Base-by-base conservation (phyloP, 2,113 vertebrate genomes). In the Chamaea fasciata region DNA sequence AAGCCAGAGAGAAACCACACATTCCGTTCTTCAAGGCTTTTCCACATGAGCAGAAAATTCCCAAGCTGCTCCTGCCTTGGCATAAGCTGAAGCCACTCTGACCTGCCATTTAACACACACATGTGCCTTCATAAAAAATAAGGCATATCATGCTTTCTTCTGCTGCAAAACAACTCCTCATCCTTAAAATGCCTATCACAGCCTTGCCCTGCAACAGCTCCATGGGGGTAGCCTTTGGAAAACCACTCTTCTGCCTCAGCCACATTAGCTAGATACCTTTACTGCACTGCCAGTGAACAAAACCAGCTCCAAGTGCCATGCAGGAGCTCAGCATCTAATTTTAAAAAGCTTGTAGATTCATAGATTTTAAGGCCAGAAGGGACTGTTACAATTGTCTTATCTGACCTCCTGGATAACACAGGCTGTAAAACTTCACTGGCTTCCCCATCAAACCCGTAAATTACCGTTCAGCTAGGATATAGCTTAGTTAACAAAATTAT, bases 401-500 rank as follows among this genome's bases (percentile, higher is more conserved):
- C 46, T 90, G 75, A 77, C 42, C 53, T 79, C 35, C 47, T n/a
- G 15, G 23, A 67, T 75, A 73, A 79, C 15, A 42, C 10, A 65
- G 31, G 28, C 59, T 67, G 26, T 64, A 80, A 89, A 91, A 86
- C 31, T 70, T 86, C 39, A 88, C 67, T 2, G 0, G 39, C 33
- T 59, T 89, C 47, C 52, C 31, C 55, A 74, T n/a, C 63, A 86
- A 74, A 62, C 20, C 7, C 0, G 0, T 56, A 64, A 92, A 87
- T 77, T 52, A 50, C 39, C 3, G 1, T 50, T 88, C 69, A 76
- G 28, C 49, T 62, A 49, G 26, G 76, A 60, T 23, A 79, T 0
- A 79, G 56, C 18, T 85, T 69, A 88, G 78, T 77, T 63, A 92
- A 90, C 46, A 77, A 69, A 93, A 95, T n/a, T 78, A 80, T 63